Evolutionary conservation across 1,140 invertebrate species (phyloP).

Genomic region (Neotoxoptera formosana): DNA sequence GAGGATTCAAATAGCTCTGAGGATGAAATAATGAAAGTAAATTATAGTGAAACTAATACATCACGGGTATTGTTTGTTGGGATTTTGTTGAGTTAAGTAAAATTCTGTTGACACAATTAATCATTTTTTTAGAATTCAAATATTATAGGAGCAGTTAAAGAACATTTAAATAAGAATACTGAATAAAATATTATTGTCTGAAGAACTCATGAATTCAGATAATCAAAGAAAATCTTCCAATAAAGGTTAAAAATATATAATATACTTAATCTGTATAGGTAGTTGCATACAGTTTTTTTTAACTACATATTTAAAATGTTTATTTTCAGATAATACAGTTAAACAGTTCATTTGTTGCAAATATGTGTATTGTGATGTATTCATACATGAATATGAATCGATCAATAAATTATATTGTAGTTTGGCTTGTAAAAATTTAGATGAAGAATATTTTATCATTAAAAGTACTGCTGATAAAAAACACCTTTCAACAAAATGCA

Average conservation of each 20-base stretch:
- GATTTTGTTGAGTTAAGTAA: background rate
- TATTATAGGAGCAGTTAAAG: background rate
- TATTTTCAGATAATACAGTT: slow-evolving; percentile 18
- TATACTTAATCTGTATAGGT: background rate
- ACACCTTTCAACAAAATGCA: background rate
- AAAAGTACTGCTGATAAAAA: background rate
- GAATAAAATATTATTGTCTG: background rate
- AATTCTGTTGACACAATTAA: background rate
- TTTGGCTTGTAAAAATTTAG: slow-evolving; percentile 25
- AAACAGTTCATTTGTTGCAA: slow-evolving; percentile 28
- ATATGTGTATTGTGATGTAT: slow-evolving; percentile 25
- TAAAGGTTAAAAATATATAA: background rate
- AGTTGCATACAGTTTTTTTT: too few relatives aligned
- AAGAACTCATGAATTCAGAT: slow-evolving; percentile 20
- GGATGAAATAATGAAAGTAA: background rate
- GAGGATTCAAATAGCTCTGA: background rate
- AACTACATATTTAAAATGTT: too few relatives aligned
- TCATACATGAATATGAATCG: slow-evolving; percentile 25
- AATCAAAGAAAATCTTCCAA: background rate
- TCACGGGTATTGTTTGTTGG: background rate
- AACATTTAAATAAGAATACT: background rate
- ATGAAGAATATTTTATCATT: background rate
- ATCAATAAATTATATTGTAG: slow-evolving; percentile 46
- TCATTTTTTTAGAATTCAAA: background rate
- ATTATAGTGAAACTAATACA: background rate